Conservation (phyloP, 1,140 invertebrate genomes). For the Thaumatotibia leucotreta region DNA sequence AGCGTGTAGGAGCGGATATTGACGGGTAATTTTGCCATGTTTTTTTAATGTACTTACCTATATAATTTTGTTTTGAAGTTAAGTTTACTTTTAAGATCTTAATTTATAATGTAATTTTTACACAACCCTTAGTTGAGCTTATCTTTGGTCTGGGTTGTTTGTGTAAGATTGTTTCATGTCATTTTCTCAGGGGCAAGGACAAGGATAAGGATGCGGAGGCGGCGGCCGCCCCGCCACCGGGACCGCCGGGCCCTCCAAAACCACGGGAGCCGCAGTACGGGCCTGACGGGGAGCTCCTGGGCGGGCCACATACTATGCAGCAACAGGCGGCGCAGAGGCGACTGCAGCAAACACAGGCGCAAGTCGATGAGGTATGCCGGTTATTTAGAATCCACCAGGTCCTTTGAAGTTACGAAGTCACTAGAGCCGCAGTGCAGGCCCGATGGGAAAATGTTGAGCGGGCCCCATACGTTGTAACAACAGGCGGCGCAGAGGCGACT, state of each 20-base stretch:
- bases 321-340: slow-evolving; percentile 94
- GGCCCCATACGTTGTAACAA: not conserved
- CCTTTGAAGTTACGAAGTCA: no score
- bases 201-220: not conserved
- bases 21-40: no score
- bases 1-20: no score
- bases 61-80: no score
- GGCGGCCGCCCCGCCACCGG: slow-evolving; percentile 24
- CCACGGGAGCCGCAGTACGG: slow-evolving; percentile 77
- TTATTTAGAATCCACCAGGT: not conserved
- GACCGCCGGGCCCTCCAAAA: slow-evolving; percentile 68
- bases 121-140: no score
- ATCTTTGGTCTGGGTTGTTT: no score
- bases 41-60: no score
- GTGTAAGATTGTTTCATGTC: not conserved
- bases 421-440: slow-evolving; percentile 21
- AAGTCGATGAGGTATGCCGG: slow-evolving; percentile 94
- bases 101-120: no score
- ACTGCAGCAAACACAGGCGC: slow-evolving; percentile 98
- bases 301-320: slow-evolving; percentile 90
- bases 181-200: not conserved
- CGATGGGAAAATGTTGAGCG: not conserved
- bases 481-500: slow-evolving; percentile 88
- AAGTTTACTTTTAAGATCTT: no score
- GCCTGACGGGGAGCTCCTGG: slow-evolving; percentile 86